Evolutionary conservation across 2,797 vertebrate species (phyloP).

Genomic region (Dendrocincla tyrannina): DNA sequence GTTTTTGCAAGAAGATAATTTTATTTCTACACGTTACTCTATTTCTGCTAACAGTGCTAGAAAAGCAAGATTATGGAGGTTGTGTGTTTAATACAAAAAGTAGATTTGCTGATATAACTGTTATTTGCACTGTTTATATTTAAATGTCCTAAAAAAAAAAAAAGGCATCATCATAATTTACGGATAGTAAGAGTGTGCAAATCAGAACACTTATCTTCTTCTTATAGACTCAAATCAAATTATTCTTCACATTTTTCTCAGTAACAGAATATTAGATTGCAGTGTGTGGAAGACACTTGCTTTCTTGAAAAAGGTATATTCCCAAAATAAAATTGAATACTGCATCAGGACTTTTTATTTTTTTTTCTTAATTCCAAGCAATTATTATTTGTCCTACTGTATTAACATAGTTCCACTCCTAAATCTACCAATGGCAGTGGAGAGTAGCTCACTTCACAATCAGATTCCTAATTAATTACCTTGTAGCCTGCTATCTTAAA

Average conservation of each 20-base stretch:
- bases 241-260: constrained; percentile 70
- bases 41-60: constrained; percentile 25
- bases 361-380: background rate
- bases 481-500: constrained; percentile 23
- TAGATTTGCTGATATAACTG: constrained; percentile 74
- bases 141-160: constrained; percentile 70
- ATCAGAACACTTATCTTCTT: constrained; percentile 71
- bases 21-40: background rate
- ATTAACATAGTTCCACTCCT: background rate
- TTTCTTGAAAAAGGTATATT: constrained; percentile 64
- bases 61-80: constrained; percentile 8
- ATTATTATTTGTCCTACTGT: constrained; percentile 16
- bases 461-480: constrained; percentile 44
- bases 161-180: constrained; percentile 67
- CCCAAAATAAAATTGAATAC: constrained; percentile 49
- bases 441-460: background rate
- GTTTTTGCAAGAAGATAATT: background rate
- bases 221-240: constrained; percentile 75
- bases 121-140: constrained; percentile 76
- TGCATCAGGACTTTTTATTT: background rate
- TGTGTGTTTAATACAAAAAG: constrained; percentile 7
- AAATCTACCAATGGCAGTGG: background rate
- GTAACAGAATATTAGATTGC: constrained; percentile 70
- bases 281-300: constrained; percentile 37
- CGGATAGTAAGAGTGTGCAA: constrained; percentile 50